Evolutionary conservation across 2,888 invertebrate genomes (phyloP), one percentile per base, ranked within the genome.

Genomic region (Leptinotarsa rubiginosa): DNA sequence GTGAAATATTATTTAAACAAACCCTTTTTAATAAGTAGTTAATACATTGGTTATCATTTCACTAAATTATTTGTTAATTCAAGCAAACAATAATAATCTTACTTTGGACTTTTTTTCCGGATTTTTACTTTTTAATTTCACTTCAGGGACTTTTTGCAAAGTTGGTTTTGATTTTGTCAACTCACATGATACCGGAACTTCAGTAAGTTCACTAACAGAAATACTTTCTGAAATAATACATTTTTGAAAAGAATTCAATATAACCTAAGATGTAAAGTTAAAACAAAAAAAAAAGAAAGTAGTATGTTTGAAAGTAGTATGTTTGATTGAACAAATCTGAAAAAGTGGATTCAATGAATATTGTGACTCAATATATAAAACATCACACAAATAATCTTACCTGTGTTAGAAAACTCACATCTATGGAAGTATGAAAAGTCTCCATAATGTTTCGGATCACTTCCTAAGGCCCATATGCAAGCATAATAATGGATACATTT

Each of bases 401-500:
- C 69, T 56, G 56, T 47, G 22, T 22, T 56, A 22, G 56, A 16
- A 12, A 56, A 41, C 47, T 69, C 69, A 56, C 56, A 56, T 56
- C 25, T 47, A 49, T 20, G 31, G 16, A 80, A 92, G 83, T 89
- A 89, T 59, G 89, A 87, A 86, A 93, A 93, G 83, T 93, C 93
- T 79, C 90, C 89, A 7, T 89, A 84, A 73, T 92, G 88, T 82
- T 90, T 91, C 15, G 89, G 87, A 85, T 93, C 91, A 84, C 93
- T 92, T 41, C 92, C 91, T 86, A 94, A 92, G 59, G 93, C 93
- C 87, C 92, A 92, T 65, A 93, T 88, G 83, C 93, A 93, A 12
- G 92, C 91, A 86, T 93, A 93, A 86, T 92, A 93, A 86, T 94
- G 94, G 59, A 93, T 89, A 86, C 94, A 94, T 80, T 89, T 88